Evolutionary conservation across 2,888 invertebrate genomes (phyloP).

Genomic region (Dynastes tityus): DNA sequence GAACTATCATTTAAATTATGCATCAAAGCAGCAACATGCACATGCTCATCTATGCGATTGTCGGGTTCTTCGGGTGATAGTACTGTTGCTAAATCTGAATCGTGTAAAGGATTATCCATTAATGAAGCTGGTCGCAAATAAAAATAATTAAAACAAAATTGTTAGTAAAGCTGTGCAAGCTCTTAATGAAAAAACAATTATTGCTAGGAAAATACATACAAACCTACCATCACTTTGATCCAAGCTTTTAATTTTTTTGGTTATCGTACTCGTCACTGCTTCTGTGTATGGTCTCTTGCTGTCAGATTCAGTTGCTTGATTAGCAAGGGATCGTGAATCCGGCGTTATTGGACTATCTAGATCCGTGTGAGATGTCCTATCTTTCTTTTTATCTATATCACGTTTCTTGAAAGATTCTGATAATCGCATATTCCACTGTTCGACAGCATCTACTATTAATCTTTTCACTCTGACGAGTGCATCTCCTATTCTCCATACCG

Average conservation of each 20-base stretch:
- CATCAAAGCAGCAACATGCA: conserved; percentile 18
- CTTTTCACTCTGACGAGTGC: conserved; percentile 78
- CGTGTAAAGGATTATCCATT: conserved; percentile 7
- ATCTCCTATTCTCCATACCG: conserved; percentile 75
- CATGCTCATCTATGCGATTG: background rate
- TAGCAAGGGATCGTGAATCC: conserved; percentile 51
- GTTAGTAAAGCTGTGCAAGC: conserved; percentile 22
- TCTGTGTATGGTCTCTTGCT: conserved; percentile 47
- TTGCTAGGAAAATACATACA: background rate
- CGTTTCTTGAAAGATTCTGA: conserved; percentile 66
- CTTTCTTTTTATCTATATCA: conserved; percentile 65
- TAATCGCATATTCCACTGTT: conserved; percentile 79
- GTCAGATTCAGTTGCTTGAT: conserved; percentile 62
- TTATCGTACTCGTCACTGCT: conserved; percentile 59
- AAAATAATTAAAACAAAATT: conserved; percentile 11
- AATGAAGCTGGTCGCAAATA: conserved; percentile 4
- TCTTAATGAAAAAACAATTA: background rate
- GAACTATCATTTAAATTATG: background rate
- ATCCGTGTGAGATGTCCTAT: conserved; percentile 58
- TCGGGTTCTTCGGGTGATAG: background rate
- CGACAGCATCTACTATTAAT: conserved; percentile 80
- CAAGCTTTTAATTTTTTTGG: conserved; percentile 70
- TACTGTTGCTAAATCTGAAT: background rate
- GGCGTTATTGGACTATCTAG: conserved; percentile 60
- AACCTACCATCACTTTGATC: conserved; percentile 69